Evolutionary conservation across 2,888 invertebrate species (phyloP).

Genomic region (Malachius bipustulatus): DNA sequence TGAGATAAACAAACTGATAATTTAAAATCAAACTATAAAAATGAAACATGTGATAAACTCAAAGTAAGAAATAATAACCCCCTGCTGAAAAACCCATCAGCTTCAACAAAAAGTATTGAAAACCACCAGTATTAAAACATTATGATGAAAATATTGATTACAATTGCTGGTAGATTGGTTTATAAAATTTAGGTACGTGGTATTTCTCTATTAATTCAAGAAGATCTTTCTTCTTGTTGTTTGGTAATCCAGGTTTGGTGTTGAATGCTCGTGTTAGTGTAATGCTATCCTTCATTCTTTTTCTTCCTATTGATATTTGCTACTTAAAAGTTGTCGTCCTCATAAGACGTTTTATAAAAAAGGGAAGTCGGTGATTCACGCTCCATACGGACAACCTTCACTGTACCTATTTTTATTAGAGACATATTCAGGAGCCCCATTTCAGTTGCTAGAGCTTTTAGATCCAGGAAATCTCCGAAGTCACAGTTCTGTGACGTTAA

Average conservation of each 20-base stretch:
- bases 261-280: constrained; percentile 5
- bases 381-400: constrained; percentile 3
- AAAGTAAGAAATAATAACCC: too few relatives aligned
- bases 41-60: too few relatives aligned
- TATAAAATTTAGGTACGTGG: constrained; percentile 10
- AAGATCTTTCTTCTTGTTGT: constrained; percentile 9
- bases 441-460: constrained; percentile 7
- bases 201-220: constrained; percentile 9
- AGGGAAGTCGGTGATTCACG: constrained; percentile 5
- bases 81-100: too few relatives aligned
- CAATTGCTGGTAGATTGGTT: constrained; percentile 5
- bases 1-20: too few relatives aligned
- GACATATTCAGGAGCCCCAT: constrained; percentile 6
- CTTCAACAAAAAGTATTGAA: too few relatives aligned
- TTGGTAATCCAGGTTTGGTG: constrained; percentile 4
- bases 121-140: too few relatives aligned
- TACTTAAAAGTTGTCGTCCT: neutral
- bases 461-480: constrained; percentile 5
- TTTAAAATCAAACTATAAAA: too few relatives aligned
- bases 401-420: neutral
- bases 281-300: constrained; percentile 2
- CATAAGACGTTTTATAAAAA: neutral
- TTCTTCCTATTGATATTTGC: too few relatives aligned
- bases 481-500: neutral
- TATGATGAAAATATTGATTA: too few relatives aligned